Base-by-base conservation (phyloP, 2,797 vertebrate genomes). In the Pempheris klunzingeri region DNA sequence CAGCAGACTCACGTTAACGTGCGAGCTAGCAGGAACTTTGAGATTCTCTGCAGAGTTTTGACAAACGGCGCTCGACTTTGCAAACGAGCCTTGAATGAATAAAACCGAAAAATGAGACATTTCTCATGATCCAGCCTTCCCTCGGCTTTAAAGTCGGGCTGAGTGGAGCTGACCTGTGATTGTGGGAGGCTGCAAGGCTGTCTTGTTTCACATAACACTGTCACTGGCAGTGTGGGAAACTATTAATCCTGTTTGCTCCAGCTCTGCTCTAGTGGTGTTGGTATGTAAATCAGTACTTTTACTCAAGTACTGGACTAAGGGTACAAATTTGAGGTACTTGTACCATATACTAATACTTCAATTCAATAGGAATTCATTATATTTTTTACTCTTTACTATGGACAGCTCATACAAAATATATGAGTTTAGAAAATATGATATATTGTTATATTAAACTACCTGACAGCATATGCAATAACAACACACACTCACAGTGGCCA, bases 221-320 rank as follows among this genome's bases (percentile, higher is more conserved):
- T 71, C 75, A 72, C 73, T 72, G 75, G 71, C 83, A 84, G 66
- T 72, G 53, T 79, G 70, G 80, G 81, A 81, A 59, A 59, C 67
- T 76, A 39, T 58, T 86, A 62, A 83, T 83, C 58, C 41, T 81
- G 57, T 78, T 82, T 82, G 80, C 59, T 71, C 12, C 44, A 67
- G 62, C 61, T 58, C 34, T 30, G 50, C 24, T 73, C 11, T 13
- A 14, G 61, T n/a, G 22, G 14, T 36, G 3, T 4, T 7, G 28
- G 12, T 72, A 63, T 63, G 52, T 47, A 81, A 71, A 77, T 55
- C 49, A 66, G 28, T 44, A 61, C 18, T 43, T 58, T 38, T 63
- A 32, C 26, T 54, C 0, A 62, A 46, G 32, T 54, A 36, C 8
- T 55, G 36, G 32, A 15, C 32, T 41, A 9, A 39, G n/a, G n/a